These are phyloP conservation scores for Luperina nickerlii DNA, from an alignment of 2,888 invertebrate genomes.

Conservation along the genomic window DNA sequence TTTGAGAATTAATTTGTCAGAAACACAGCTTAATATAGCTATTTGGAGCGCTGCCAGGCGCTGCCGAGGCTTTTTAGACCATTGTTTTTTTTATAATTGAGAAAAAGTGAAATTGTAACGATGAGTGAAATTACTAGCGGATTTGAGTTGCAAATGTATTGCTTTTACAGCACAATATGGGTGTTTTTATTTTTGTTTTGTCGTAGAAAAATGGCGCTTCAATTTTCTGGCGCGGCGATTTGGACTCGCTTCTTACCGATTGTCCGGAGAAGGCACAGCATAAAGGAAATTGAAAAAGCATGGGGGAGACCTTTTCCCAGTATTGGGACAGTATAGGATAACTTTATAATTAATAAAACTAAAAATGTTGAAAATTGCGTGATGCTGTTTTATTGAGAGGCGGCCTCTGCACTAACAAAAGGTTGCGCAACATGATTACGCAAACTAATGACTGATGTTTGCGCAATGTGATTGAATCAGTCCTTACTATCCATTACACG, in stretches of 20 bases:
- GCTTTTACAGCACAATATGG: not conserved
- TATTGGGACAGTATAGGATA: too few relatives aligned
- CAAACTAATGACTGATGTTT: too few relatives aligned
- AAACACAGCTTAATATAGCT: conserved; percentile 64
- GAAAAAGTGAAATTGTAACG: conserved; percentile 48
- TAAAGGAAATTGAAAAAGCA: not conserved
- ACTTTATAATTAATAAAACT: too few relatives aligned
- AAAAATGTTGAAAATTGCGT: too few relatives aligned
- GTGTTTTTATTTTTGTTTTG: not conserved
- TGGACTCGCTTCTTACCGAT: not conserved
- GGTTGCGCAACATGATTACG: too few relatives aligned
- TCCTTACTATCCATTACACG: too few relatives aligned
- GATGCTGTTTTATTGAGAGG: not conserved
- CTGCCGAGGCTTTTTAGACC: conserved; percentile 38
- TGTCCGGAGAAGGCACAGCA: not conserved
- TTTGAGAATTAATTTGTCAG: conserved; percentile 68
- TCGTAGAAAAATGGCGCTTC: not conserved
- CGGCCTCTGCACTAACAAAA: too few relatives aligned
- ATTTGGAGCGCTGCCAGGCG: conserved; percentile 66
- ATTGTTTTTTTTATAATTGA: conserved; percentile 63
- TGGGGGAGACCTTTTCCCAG: not conserved
- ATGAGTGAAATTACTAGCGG: conserved; percentile 39
- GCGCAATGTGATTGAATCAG: too few relatives aligned
- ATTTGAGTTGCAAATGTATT: conserved; percentile 22
- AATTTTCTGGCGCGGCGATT: not conserved